Percentiles rank a stretch among this genome's conserved stretches.
These are phyloP conservation scores for Gymnobelideus leadbeateri DNA, from an alignment of 2,113 vertebrate species.

Conservation along the genomic window DNA sequence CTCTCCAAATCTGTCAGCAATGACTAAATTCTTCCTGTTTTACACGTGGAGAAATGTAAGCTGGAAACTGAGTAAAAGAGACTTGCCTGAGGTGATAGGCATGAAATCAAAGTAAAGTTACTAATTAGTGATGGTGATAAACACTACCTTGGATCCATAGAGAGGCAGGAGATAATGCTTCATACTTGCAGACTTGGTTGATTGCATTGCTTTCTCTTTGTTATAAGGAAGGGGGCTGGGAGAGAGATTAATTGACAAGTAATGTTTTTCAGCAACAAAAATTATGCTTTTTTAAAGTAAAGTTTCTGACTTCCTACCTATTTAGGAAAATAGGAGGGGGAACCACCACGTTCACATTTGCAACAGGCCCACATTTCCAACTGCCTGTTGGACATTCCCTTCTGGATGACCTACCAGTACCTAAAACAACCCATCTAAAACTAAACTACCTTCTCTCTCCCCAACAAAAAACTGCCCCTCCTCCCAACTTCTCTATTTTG, in stretches of 20 bases:
- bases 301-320: too few relatives aligned
- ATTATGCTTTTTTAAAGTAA: background rate
- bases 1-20: rapidly evolving
- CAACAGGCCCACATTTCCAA: background rate
- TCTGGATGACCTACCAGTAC: background rate
- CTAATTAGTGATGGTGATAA: background rate
- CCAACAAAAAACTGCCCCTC: background rate
- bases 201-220: background rate
- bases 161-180: background rate
- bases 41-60: background rate
- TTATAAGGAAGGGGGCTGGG: background rate
- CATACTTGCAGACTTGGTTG: background rate
- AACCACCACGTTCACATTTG: background rate
- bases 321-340: too few relatives aligned
- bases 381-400: background rate
- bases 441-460: background rate
- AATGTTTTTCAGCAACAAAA: background rate
- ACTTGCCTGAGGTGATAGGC: background rate
- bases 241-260: background rate
- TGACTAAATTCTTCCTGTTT: background rate
- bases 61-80: background rate
- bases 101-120: background rate
- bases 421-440: background rate
- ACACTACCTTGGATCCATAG: background rate
- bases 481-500: background rate